Percentiles rank a stretch among this genome's conserved stretches.
These are phyloP conservation scores for Urocynchramus pylzowi DNA, from an alignment of 2,113 vertebrate species.

Conservation along the genomic window DNA sequence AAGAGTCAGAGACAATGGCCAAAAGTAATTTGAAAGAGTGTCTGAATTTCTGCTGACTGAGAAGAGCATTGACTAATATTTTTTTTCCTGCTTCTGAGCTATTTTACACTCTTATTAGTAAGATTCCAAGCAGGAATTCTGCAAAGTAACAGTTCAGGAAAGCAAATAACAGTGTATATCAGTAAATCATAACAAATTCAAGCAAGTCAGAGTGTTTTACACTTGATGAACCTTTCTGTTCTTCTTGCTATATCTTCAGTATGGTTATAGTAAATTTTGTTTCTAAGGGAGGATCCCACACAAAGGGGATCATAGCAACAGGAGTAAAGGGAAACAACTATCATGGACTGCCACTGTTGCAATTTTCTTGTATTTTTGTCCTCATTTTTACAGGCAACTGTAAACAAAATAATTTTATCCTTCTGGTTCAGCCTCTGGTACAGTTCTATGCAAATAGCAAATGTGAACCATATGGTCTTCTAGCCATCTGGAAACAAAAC, in stretches of 20 bases:
- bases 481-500: neutral
- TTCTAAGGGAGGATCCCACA: neutral
- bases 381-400: neutral
- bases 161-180: neutral
- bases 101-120: neutral
- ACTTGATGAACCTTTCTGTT: neutral
- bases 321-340: neutral
- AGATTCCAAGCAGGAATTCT: neutral
- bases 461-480: constrained; percentile 8
- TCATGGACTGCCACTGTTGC: neutral
- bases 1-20: neutral
- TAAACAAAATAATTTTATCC: neutral
- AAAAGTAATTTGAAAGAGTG: neutral
- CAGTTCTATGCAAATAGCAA: neutral
- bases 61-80: neutral
- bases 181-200: neutral
- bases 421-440: neutral
- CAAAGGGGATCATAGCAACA: neutral
- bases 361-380: neutral
- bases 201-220: neutral
- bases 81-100: neutral
- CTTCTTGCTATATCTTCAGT: neutral
- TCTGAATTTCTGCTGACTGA: neutral
- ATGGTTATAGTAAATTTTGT: neutral
- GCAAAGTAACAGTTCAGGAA: neutral